Evolutionary conservation across 2,113 vertebrate genomes (phyloP).

Genomic region (Addax nasomaculatus): DNA sequence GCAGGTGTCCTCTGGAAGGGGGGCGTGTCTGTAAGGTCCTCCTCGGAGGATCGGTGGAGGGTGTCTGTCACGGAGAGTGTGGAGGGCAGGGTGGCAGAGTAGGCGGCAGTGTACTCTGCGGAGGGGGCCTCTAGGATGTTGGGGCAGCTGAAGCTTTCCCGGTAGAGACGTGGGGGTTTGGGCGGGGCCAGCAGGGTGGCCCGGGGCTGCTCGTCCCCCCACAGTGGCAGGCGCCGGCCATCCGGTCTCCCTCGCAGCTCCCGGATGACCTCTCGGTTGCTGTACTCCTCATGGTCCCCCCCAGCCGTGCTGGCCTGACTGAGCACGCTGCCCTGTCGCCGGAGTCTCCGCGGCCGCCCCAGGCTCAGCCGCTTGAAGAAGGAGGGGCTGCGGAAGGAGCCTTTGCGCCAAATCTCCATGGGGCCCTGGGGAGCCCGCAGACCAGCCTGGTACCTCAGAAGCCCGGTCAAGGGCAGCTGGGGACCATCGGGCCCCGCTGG

Average conservation of each 20-base stretch:
- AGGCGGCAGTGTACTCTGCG: conserved; percentile 24
- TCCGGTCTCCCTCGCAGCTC: conserved; percentile 63
- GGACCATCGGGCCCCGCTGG: neutral
- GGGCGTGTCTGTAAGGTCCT: conserved; percentile 27
- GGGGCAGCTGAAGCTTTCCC: conserved; percentile 85
- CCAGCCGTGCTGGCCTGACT: conserved; percentile 65
- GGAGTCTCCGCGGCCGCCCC: conserved; percentile 45
- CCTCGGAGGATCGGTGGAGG: conserved; percentile 50
- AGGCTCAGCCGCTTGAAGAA: conserved; percentile 81
- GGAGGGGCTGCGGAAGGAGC: conserved; percentile 80
- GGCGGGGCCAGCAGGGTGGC: conserved; percentile 85
- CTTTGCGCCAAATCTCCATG: conserved; percentile 84
- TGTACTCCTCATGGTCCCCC: conserved; percentile 70
- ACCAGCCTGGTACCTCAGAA: neutral
- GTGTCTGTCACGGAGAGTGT: conserved; percentile 67
- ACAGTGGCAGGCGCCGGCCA: conserved; percentile 67
- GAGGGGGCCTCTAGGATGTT: conserved; percentile 75
- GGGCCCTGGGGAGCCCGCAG: neutral
- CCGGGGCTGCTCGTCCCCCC: conserved; percentile 70
- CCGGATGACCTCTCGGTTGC: conserved; percentile 69
- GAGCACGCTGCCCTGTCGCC: conserved; percentile 58
- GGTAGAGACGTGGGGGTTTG: conserved; percentile 92
- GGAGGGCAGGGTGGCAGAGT: conserved; percentile 68
- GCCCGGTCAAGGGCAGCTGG: neutral
- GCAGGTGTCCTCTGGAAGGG: conserved; percentile 36